A percentile compares a stretch with the other conserved stretches of the same genome.
These are phyloP conservation scores for Agrilus mali DNA, from an alignment of 2,888 invertebrate genomes.

Conservation along the genomic window DNA sequence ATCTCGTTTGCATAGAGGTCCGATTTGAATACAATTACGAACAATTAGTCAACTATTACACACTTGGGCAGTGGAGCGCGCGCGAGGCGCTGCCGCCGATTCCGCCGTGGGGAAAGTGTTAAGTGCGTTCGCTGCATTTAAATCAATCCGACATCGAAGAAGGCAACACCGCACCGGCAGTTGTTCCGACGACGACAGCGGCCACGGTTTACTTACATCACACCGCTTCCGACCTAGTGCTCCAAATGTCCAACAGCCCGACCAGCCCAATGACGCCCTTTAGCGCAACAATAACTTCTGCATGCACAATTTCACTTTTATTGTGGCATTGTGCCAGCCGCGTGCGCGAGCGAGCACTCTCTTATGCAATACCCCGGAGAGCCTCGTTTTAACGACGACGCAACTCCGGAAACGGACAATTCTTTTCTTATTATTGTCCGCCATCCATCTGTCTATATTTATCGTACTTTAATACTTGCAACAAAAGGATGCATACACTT, in stretches of 20 bases:
- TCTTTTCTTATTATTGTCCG: no score
- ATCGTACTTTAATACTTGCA: neutral
- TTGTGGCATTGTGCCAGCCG: conserved; percentile 19
- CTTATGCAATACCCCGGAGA: no score
- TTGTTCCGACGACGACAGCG: neutral
- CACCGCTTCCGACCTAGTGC: conserved; percentile 30
- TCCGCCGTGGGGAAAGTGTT: conserved; percentile 24
- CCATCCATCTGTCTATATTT: no score
- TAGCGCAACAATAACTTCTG: conserved; percentile 17
- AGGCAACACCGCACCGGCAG: neutral
- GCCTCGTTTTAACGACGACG: no score
- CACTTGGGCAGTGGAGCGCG: conserved; percentile 32
- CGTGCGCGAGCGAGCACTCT: conserved; percentile 1
- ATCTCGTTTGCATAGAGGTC: conserved; percentile 28
- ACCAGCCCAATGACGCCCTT: conserved; percentile 24
- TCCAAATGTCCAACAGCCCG: conserved; percentile 27
- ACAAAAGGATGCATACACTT: neutral
- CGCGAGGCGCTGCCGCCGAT: conserved; percentile 11
- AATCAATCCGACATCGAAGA: conserved; percentile 16
- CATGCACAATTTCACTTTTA: conserved; percentile 28
- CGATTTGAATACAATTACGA: conserved; percentile 33
- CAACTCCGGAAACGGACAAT: no score
- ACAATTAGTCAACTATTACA: conserved; percentile 34
- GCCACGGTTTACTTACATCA: conserved; percentile 17
- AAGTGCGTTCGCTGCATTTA: conserved; percentile 26